A percentile compares a stretch with the other conserved stretches of the same genome.
These are phyloP conservation scores for Myotis planiceps DNA, from an alignment of 2,797 vertebrate species.

Conservation along the genomic window DNA sequence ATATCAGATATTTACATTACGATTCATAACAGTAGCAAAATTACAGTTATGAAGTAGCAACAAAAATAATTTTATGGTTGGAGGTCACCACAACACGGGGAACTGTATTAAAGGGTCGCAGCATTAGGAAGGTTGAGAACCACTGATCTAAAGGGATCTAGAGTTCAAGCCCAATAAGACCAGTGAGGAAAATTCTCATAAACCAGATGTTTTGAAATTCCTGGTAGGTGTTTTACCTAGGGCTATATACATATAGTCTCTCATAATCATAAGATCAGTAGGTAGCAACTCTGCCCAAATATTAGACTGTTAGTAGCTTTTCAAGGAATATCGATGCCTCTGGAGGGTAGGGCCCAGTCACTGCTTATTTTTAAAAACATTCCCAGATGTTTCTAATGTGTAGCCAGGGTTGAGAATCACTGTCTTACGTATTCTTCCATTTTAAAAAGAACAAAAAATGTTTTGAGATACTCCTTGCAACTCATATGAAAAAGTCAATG, in stretches of 20 bases:
- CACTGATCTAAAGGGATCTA: constrained; percentile 3
- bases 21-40: too few species aligned
- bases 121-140: too few species aligned
- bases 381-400: neutral
- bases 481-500: neutral
- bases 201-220: constrained; percentile 23
- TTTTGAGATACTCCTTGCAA: neutral
- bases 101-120: too few species aligned
- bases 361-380: neutral
- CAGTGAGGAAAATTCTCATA: constrained; percentile 31
- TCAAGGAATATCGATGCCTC: neutral
- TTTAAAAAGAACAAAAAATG: constrained; percentile 9
- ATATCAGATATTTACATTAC: too few species aligned
- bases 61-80: too few species aligned
- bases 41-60: too few species aligned
- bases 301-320: neutral
- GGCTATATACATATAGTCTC: neutral
- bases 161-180: neutral
- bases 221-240: neutral
- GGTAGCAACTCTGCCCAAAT: neutral
- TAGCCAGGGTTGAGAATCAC: neutral
- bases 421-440: neutral
- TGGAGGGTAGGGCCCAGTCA: neutral
- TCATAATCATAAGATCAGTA: neutral
- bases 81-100: too few species aligned